Percentiles rank a stretch among this genome's conserved stretches.
Conservation (phyloP, 2,113 vertebrate genomes). For the Reinhardtius hippoglossoides region DNA sequence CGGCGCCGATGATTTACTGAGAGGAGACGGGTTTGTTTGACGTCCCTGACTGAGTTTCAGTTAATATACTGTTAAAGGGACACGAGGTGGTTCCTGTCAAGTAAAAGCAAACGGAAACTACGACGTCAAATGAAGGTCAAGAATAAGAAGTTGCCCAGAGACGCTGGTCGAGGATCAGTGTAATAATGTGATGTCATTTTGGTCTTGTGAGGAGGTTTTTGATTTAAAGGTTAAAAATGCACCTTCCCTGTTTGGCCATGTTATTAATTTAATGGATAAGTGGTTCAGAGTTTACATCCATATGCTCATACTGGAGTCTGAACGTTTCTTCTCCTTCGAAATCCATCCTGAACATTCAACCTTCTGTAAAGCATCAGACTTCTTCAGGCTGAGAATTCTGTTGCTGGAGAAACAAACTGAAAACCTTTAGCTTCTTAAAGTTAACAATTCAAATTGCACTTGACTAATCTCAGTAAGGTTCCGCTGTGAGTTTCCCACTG, state of each 20-base stretch:
- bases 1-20: constrained; percentile 87
- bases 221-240: too few species aligned
- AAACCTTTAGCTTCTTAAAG: background rate
- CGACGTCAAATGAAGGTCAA: background rate
- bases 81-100: constrained; percentile 28
- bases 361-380: background rate
- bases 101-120: background rate
- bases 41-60: constrained; percentile 5
- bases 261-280: too few species aligned
- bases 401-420: background rate
- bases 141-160: constrained; percentile 36
- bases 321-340: background rate
- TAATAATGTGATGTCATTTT: too few species aligned
- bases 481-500: background rate
- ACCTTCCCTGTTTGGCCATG: too few species aligned
- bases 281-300: background rate
- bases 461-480: background rate
- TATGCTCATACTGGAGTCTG: background rate
- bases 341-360: background rate
- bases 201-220: too few species aligned
- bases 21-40: constrained; percentile 11
- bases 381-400: background rate
- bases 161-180: background rate
- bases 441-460: background rate
- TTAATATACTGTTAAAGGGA: background rate